A percentile compares a stretch with the other conserved stretches of the same genome.
These are phyloP conservation scores for Balearica regulorum DNA, from an alignment of 2,797 vertebrate species.

Conservation along the genomic window DNA sequence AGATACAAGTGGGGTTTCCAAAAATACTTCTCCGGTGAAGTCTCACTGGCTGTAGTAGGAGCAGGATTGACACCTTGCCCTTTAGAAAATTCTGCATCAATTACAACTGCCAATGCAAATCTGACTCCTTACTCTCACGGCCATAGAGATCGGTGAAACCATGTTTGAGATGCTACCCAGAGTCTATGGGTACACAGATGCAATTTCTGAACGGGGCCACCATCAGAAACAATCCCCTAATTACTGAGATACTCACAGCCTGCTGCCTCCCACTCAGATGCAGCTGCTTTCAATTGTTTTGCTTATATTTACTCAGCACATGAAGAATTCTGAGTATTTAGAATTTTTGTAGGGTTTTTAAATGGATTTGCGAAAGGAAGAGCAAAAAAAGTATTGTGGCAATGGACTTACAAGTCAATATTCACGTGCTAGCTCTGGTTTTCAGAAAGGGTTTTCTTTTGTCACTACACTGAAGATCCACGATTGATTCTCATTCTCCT, in stretches of 20 bases:
- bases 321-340: background rate
- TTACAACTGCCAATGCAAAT: background rate
- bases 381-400: background rate
- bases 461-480: background rate
- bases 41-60: background rate
- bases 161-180: accelerated
- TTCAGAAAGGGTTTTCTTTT: background rate
- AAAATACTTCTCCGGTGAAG: background rate
- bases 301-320: background rate
- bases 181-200: background rate
- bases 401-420: background rate
- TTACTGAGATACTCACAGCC: background rate
- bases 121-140: background rate
- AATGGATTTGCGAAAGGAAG: background rate
- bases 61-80: background rate
- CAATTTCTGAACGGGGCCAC: background rate
- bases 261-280: background rate
- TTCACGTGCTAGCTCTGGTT: background rate
- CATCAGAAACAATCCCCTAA: background rate
- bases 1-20: background rate
- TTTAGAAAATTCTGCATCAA: background rate
- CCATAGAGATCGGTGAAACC: accelerated
- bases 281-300: background rate
- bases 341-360: background rate
- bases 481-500: background rate